phyloP scores from a whole-genome alignment of 2,113 vertebrate genomes.

The Trematomus loennbergii region DNA sequence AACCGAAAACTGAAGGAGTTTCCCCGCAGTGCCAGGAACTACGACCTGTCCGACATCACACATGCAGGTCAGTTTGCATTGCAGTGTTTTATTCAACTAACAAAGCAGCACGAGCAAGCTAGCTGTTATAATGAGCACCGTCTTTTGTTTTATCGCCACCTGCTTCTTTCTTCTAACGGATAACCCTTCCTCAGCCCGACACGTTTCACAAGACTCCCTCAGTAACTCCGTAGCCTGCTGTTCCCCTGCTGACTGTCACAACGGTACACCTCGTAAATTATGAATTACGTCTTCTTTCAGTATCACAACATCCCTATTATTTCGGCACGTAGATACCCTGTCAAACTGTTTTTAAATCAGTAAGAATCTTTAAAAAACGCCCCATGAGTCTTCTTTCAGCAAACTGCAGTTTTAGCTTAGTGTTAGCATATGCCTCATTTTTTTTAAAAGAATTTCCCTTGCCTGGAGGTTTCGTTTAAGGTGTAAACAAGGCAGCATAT shows the following conservation, averaged over 20 bases:
- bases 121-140: constrained; percentile 20
- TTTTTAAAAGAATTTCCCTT: no score
- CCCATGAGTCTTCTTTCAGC: neutral
- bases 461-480: neutral
- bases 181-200: constrained; percentile 18
- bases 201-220: constrained; percentile 15
- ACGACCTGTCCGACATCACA: constrained; percentile 93
- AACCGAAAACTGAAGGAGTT: constrained; percentile 91
- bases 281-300: neutral
- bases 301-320: accelerated
- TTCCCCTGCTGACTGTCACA: neutral
- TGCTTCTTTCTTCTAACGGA: constrained; percentile 58
- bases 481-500: neutral
- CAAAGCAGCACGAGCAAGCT: neutral
- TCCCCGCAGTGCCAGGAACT: constrained; percentile 88
- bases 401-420: neutral
- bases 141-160: constrained; percentile 78
- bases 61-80: constrained; percentile 85
- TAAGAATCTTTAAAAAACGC: neutral
- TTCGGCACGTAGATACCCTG: neutral
- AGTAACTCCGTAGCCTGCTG: neutral
- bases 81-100: neutral
- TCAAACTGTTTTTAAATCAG: neutral
- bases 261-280: neutral
- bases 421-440: neutral